These are phyloP conservation scores for Calameuta filiformis DNA, from an alignment of 2,888 invertebrate species.

Conservation along the genomic window DNA sequence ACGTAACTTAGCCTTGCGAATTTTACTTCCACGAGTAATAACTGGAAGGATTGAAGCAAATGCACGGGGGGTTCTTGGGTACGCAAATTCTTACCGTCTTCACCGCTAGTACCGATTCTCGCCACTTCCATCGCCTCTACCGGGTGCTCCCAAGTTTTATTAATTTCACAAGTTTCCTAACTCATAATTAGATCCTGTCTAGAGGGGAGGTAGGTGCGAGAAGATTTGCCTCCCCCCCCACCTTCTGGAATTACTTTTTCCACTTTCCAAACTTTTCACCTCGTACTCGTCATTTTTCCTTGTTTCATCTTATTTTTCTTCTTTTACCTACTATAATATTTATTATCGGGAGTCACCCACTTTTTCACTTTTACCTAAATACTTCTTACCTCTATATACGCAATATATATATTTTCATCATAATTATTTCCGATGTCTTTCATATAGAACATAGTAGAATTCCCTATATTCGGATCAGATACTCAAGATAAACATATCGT, in stretches of 20 bases:
- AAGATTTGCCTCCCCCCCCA: neutral
- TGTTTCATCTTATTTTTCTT: slow-evolving; percentile 7
- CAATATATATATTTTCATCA: too few species aligned
- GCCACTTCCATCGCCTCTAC: slow-evolving; percentile 29
- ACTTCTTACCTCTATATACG: neutral
- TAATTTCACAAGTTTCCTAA: slow-evolving; percentile 61
- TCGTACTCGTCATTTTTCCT: slow-evolving; percentile 6
- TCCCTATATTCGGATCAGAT: neutral
- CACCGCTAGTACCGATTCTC: slow-evolving; percentile 31
- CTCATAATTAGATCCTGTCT: slow-evolving; percentile 60
- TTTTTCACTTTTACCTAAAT: neutral
- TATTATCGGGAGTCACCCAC: neutral
- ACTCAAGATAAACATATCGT: neutral
- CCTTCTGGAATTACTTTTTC: neutral
- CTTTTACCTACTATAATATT: slow-evolving; percentile 3
- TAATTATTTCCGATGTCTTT: neutral
- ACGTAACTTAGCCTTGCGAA: slow-evolving; percentile 9
- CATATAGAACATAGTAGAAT: neutral
- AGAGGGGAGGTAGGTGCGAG: slow-evolving; percentile 2
- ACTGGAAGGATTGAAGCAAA: slow-evolving; percentile 16
- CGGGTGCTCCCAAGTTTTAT: slow-evolving; percentile 49
- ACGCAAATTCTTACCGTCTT: slow-evolving; percentile 7
- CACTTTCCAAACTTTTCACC: slow-evolving; percentile 3
- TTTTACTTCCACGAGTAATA: slow-evolving; percentile 33
- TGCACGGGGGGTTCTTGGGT: slow-evolving; percentile 27